These are phyloP conservation scores for Stichopus chloronotus DNA, from an alignment of 35 echinoderm and acorn worm species.

Conservation along the genomic window DNA sequence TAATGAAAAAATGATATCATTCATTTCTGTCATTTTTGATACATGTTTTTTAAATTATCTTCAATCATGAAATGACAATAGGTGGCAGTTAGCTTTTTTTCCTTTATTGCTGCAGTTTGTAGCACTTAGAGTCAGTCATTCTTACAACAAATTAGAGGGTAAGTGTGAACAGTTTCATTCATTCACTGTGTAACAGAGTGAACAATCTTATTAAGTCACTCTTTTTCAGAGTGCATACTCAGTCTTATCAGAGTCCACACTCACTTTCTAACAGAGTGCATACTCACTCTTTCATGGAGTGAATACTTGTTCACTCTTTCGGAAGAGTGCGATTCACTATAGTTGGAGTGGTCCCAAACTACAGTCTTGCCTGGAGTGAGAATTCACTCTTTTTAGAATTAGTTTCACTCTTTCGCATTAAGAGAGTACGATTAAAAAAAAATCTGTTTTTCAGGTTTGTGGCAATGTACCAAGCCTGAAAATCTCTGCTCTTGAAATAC, in stretches of 20 bases:
- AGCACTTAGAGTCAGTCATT: neutral
- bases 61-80: neutral
- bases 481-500: no score
- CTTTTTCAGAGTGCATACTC: constrained; percentile 5
- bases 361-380: neutral
- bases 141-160: neutral
- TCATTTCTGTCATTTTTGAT: neutral
- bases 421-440: no score
- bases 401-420: no score
- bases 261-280: neutral
- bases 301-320: neutral
- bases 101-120: neutral
- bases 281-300: neutral
- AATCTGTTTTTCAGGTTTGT: no score
- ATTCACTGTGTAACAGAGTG: no score
- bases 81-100: neutral
- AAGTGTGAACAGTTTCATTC: constrained; percentile 11
- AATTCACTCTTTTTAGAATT: constrained; percentile 10
- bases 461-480: no score
- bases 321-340: neutral
- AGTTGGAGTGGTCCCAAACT: constrained; percentile 2
- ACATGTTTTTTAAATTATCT: neutral
- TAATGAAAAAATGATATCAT: neutral
- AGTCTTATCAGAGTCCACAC: neutral
- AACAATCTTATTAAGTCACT: neutral